These are phyloP conservation scores for Caranx melampygus DNA, from an alignment of 2,113 vertebrate genomes.

Conservation along the genomic window DNA sequence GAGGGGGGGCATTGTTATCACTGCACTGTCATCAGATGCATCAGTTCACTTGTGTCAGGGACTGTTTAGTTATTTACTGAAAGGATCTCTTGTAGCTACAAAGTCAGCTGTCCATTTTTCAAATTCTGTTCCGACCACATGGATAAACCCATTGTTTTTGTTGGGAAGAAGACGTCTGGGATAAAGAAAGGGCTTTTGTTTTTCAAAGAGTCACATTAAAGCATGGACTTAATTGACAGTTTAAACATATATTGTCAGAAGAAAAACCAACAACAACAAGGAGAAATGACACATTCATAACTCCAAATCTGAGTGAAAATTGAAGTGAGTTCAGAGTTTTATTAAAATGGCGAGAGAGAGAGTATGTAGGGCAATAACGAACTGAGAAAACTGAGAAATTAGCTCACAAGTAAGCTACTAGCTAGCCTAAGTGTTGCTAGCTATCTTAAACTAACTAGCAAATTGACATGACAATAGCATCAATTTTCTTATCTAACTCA, in stretches of 20 bases:
- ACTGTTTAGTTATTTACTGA: constrained; percentile 42
- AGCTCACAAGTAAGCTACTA: background rate
- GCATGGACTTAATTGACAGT: background rate
- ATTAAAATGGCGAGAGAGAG: no score
- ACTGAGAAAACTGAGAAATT: background rate
- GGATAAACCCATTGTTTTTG: background rate
- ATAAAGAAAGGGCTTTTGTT: background rate
- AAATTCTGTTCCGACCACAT: constrained; percentile 3
- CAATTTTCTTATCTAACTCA: no score
- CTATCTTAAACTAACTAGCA: no score
- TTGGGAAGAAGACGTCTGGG: background rate
- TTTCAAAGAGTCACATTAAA: background rate
- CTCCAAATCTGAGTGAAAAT: no score
- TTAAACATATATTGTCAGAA: background rate
- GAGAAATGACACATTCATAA: no score
- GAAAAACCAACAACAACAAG: no score
- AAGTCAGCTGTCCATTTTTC: background rate
- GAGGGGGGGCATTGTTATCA: constrained; percentile 53
- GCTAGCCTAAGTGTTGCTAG: no score
- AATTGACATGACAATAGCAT: background rate
- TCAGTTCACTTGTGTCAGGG: constrained; percentile 45
- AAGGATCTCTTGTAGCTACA: constrained; percentile 13
- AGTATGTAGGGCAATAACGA: background rate
- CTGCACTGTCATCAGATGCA: constrained; percentile 59
- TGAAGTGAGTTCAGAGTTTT: no score